Base-by-base conservation (phyloP, 1,140 invertebrate genomes). In the Trichoplusia ni region DNA sequence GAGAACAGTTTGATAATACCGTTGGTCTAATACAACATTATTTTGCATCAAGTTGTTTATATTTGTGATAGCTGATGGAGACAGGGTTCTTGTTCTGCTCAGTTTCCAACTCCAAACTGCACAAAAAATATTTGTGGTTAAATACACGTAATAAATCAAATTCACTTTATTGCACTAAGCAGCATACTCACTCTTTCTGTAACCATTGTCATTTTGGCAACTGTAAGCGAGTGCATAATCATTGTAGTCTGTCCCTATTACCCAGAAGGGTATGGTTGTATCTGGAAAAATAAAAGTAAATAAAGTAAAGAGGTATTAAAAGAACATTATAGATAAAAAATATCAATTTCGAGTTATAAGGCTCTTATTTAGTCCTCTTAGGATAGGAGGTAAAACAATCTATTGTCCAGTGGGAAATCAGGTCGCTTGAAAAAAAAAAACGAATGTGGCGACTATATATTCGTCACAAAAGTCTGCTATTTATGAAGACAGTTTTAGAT, bases 21-120 rank as follows among this genome's bases (percentile, higher is more conserved):
- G 61, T 7, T 84, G 37, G n/a, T 78, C 44, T 1, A 88, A 38
- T 0, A 84, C 81, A 14, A 66, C 54, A 7, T 85, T 54, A 5
- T 25, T 65, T 4, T 59, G 21, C 0, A 82, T 82, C 0, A 49
- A 40, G 1, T 18, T 37, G 40, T 81, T 73, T 4, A 86, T 86
- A 1, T 58, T 64, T 8, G 11, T 37, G 13, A 58, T 67, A 4
- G 73, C 66, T 11, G 40, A 49, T 5, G 11, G 11, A 0, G 77
- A 33, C 2, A 86, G 27, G 29, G 71, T 58, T 29, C 64, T 75
- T 0, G 71, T 76, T 29, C 82, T 70, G 27, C 85, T 84, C 1
- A 88, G 66, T 40, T 86, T 88, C 83, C 83, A 84, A 14, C 78
- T 81, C 37, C 69, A 82, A n/a, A 87, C 84, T 87, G 40, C 44